Conservation (phyloP, 2,113 vertebrate genomes). For the Fulmarus glacialis region DNA sequence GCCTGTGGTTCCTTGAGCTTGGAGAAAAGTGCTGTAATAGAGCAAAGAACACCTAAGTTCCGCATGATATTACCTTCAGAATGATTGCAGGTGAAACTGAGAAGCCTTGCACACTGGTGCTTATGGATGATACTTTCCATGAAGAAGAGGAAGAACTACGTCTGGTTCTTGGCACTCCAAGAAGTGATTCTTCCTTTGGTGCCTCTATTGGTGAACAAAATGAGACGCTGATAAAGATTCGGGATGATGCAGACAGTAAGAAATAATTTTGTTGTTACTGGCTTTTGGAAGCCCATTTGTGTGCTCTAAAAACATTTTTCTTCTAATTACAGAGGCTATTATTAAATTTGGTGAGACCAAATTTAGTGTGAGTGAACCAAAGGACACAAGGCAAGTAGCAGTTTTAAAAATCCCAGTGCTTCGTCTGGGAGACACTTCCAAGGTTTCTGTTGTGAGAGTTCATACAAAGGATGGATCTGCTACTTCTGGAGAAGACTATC, state of each 20-base stretch:
- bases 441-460: slow-evolving; percentile 89
- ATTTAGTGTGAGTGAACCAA: slow-evolving; percentile 87
- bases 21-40: neutral
- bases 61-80: slow-evolving; percentile 13
- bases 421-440: slow-evolving; percentile 89
- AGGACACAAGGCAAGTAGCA: slow-evolving; percentile 76
- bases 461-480: slow-evolving; percentile 97
- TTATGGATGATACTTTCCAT: slow-evolving; percentile 85
- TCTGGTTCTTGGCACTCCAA: slow-evolving; percentile 89
- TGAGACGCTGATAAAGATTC: slow-evolving; percentile 90
- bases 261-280: neutral
- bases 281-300: neutral
- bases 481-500: slow-evolving; percentile 91
- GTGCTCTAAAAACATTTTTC: neutral
- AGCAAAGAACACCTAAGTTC: neutral
- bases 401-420: slow-evolving; percentile 86
- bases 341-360: slow-evolving; percentile 88
- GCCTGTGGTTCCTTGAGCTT: neutral
- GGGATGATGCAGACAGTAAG: slow-evolving; percentile 90
- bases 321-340: slow-evolving; percentile 80
- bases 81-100: slow-evolving; percentile 86
- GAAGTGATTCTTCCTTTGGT: slow-evolving; percentile 87
- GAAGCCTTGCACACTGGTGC: slow-evolving; percentile 82
- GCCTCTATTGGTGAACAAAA: slow-evolving; percentile 88
- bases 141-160: slow-evolving; percentile 91